Evolutionary conservation across 1,140 invertebrate genomes (phyloP).

Genomic region (Branchinecta lindahli): DNA sequence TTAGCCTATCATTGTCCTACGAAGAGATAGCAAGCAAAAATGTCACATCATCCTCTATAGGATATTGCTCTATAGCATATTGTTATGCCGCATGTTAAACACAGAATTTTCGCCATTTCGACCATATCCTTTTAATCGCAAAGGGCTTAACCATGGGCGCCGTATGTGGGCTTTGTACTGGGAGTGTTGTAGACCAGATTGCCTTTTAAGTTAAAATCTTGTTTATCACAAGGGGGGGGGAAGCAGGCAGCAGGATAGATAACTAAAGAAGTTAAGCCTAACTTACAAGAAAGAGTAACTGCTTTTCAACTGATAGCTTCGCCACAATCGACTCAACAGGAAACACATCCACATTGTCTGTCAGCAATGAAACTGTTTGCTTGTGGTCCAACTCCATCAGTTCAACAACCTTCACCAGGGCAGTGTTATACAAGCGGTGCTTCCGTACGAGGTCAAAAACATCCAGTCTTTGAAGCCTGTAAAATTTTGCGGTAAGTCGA

Average conservation of each 20-base stretch:
- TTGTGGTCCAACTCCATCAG: slow-evolving; percentile 78
- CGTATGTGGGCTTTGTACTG: no score
- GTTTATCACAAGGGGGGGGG: no score
- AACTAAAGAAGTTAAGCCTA: not conserved
- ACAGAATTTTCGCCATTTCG: no score
- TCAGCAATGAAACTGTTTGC: slow-evolving; percentile 62
- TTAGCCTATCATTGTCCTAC: no score
- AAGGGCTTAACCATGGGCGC: no score
- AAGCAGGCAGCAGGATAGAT: not conserved
- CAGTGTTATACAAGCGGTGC: slow-evolving; percentile 58
- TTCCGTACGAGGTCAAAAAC: slow-evolving; percentile 75
- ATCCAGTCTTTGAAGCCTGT: slow-evolving; percentile 53
- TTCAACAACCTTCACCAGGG: slow-evolving; percentile 72
- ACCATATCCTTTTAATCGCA: no score
- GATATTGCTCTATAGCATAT: no score
- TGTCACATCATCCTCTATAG: no score
- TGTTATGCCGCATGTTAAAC: no score
- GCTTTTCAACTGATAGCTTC: slow-evolving; percentile 55
- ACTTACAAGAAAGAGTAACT: slow-evolving; percentile 53
- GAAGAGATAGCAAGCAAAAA: no score
- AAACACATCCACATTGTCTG: slow-evolving; percentile 60
- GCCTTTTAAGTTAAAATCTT: no score
- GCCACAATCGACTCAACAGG: slow-evolving; percentile 63
- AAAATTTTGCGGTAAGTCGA: slow-evolving; percentile 19
- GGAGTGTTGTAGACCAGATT: no score